phyloP scores from a whole-genome alignment of 2,888 invertebrate species.

The Cyclophora punctaria region DNA sequence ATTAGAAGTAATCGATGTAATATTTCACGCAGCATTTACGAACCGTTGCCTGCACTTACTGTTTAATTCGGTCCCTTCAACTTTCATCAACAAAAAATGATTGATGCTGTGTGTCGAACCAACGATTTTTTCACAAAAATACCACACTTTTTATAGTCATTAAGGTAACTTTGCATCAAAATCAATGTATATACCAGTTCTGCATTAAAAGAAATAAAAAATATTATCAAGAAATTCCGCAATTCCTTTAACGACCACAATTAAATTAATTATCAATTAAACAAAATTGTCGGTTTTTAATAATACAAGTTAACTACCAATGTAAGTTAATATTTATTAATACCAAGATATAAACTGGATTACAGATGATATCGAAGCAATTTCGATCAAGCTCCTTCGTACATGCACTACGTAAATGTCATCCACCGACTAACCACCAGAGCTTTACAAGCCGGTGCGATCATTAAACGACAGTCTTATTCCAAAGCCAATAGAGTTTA shows the following conservation, averaged over 20 bases:
- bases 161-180: constrained; percentile 34
- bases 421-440: constrained; percentile 36
- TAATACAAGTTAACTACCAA: not conserved
- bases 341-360: constrained; percentile 11
- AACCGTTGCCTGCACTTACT: constrained; percentile 46
- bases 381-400: constrained; percentile 31
- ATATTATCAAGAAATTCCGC: constrained; percentile 6
- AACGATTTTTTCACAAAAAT: constrained; percentile 44
- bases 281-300: not conserved
- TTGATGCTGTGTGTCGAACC: constrained; percentile 48
- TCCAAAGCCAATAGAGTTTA: constrained; percentile 15
- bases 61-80: constrained; percentile 54
- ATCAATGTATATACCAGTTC: constrained; percentile 34
- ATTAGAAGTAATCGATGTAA: constrained; percentile 59
- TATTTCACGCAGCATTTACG: constrained; percentile 67
- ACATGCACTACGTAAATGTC: constrained; percentile 41
- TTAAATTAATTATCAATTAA: constrained; percentile 1
- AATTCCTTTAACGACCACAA: constrained; percentile 7
- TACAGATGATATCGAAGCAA: constrained; percentile 25
- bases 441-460: constrained; percentile 24
- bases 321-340: not conserved
- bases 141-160: constrained; percentile 41
- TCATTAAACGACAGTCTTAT: constrained; percentile 16
- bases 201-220: constrained; percentile 28
- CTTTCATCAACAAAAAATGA: constrained; percentile 52